Conservation (phyloP, 2,888 invertebrate genomes). For the Amphipoea lucens region DNA sequence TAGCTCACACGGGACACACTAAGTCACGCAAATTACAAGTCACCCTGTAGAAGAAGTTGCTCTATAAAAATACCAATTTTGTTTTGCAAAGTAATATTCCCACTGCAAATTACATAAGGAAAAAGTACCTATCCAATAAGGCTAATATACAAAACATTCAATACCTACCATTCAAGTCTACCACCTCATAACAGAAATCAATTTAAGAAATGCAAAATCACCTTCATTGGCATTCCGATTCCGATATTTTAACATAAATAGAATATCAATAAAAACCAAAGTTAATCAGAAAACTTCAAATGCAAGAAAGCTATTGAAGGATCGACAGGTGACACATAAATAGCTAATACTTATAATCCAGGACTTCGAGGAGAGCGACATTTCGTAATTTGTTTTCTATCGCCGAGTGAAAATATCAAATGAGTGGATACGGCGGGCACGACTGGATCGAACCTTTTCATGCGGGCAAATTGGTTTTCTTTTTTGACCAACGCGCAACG, state of each 20-base stretch:
- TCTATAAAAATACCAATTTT: not conserved
- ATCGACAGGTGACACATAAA: slow-evolving; percentile 87
- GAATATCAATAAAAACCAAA: slow-evolving; percentile 72
- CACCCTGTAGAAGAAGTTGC: not conserved
- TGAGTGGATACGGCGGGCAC: slow-evolving; percentile 87
- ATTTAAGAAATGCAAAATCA: slow-evolving; percentile 76
- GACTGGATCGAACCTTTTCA: slow-evolving; percentile 89
- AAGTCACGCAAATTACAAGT: not conserved
- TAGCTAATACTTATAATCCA: slow-evolving; percentile 79
- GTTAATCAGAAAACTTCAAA: slow-evolving; percentile 87
- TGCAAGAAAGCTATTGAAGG: slow-evolving; percentile 81
- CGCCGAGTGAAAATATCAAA: slow-evolving; percentile 88
- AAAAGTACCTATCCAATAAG: slow-evolving; percentile 16
- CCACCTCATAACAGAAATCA: slow-evolving; percentile 61
- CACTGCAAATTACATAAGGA: slow-evolving; percentile 11
- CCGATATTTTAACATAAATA: slow-evolving; percentile 59
- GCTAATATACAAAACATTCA: slow-evolving; percentile 45
- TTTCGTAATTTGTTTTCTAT: slow-evolving; percentile 89
- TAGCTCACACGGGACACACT: not conserved
- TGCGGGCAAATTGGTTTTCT: slow-evolving; percentile 90
- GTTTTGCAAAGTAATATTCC: slow-evolving; percentile 7
- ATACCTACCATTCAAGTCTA: slow-evolving; percentile 46
- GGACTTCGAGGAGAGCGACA: slow-evolving; percentile 74
- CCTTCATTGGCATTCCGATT: slow-evolving; percentile 72
- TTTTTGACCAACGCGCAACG: slow-evolving; percentile 85